These are phyloP conservation scores for Engraulis encrasicolus DNA, from an alignment of 2,113 vertebrate species.

Conservation along the genomic window DNA sequence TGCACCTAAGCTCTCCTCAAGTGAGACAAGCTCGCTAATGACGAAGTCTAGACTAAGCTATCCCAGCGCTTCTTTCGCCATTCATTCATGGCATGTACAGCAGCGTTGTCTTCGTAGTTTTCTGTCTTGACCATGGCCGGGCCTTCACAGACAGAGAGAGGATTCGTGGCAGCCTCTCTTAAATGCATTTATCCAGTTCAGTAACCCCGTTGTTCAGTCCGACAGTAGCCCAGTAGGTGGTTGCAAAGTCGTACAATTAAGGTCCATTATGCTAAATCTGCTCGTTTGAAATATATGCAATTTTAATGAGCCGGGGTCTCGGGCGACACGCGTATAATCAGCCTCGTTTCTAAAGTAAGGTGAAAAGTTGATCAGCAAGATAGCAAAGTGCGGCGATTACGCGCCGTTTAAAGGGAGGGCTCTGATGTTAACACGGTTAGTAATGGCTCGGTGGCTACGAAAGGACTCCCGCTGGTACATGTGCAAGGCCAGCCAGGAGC, in stretches of 20 bases:
- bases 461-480: constrained; percentile 86
- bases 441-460: constrained; percentile 89
- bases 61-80: constrained; percentile 78
- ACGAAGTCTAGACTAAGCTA: constrained; percentile 83
- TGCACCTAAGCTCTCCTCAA: background rate
- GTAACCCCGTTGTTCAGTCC: constrained; percentile 86
- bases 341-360: constrained; percentile 59
- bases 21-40: constrained; percentile 52
- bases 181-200: constrained; percentile 91
- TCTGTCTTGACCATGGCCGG: constrained; percentile 81
- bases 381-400: constrained; percentile 81
- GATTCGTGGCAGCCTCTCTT: constrained; percentile 86
- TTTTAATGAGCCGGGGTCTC: constrained; percentile 65
- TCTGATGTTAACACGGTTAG: constrained; percentile 94
- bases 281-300: constrained; percentile 80
- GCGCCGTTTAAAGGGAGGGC: constrained; percentile 83
- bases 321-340: constrained; percentile 81
- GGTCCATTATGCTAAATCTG: constrained; percentile 86
- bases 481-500: constrained; percentile 76
- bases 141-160: constrained; percentile 82
- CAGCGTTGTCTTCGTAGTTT: constrained; percentile 90
- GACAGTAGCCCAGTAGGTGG: constrained; percentile 86
- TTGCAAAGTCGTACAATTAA: constrained; percentile 88
- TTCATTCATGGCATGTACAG: constrained; percentile 81
- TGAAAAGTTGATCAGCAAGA: constrained; percentile 75